Base-by-base conservation (phyloP, 30 jellyfish, hydroid and myxozoan genomes). In the Euphysa ruthae region DNA sequence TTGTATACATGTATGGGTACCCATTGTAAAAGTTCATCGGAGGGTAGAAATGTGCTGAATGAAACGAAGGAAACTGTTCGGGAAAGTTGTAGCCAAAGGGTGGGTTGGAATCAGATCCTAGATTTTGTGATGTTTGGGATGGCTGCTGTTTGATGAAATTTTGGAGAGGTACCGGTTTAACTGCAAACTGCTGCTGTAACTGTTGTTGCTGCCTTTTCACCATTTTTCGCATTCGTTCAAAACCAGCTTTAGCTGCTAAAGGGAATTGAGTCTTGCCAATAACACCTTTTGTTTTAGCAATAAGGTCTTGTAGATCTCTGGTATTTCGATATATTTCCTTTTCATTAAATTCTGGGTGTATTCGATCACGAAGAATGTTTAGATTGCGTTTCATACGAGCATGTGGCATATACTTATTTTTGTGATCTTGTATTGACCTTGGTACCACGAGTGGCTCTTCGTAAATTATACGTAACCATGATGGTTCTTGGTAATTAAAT, bases 191-290 rank as follows among this genome's bases (percentile, higher is more conserved):
- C 58, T 30, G 77, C 24, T 15, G 71, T 62, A 15, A 65, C 21
- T 34, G 77, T 25, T 30, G 52, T 24, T 63, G 72, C 33, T 63
- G 34, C 71, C 60, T 30, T 63, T 63, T 63, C 16, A 34, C 77
- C 77, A 63, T 63, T 34, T 49, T 31, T 25, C 77, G 23, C 66
- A 42, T 43, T n/a, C 62, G 58, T 23, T 63, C 58, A 42, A 30
- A 63, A 21, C 77, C 77, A 24, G 42, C 42, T 63, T 63, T 64
- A 31, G 77, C 66, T 7, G 77, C 77, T 1, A 63, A 63, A 24
- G 80, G 76, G 51, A 52, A 43, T 4, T 43, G 27, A 14, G 80
- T 12, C 13, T 50, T 49, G 61, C 33, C 25, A 58, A 49, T 10
- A 20, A 73, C 75, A 15, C 44, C 49, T 49, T 73, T n/a, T 43